Evolutionary conservation across 2,888 invertebrate genomes (phyloP).

Genomic region (Rapana venosa): DNA sequence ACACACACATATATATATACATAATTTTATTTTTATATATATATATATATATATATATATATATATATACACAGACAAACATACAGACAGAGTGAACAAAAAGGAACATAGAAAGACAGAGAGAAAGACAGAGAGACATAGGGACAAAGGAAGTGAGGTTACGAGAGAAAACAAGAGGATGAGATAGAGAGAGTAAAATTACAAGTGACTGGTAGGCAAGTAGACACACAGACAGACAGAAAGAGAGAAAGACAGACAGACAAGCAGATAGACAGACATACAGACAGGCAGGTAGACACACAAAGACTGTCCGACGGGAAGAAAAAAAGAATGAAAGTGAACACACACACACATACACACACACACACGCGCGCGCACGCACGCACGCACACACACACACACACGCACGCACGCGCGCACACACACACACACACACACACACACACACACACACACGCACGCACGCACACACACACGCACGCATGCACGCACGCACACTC

Average conservation of each 20-base stretch:
- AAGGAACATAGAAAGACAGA: background rate
- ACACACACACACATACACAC: no score
- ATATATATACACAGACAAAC: no score
- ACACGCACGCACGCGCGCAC: background rate
- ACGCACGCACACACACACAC: background rate
- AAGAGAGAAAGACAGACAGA: background rate
- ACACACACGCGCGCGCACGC: no score
- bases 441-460: background rate
- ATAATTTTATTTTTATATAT: no score
- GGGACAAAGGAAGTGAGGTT: background rate
- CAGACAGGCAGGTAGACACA: conserved; percentile 10
- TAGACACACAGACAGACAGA: background rate
- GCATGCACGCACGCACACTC: background rate
- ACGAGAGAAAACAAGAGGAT: background rate
- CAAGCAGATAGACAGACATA: conserved; percentile 7
- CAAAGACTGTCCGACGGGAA: background rate
- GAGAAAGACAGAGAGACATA: background rate
- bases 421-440: no score
- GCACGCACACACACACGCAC: no score
- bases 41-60: no score
- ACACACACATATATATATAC: no score
- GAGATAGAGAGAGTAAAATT: background rate
- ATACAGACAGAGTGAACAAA: no score
- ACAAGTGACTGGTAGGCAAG: background rate
- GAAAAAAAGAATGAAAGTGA: background rate